Percentiles rank a stretch among this genome's conserved stretches.
Conservation (phyloP, 2,113 vertebrate species). For the Sterna hirundo region DNA sequence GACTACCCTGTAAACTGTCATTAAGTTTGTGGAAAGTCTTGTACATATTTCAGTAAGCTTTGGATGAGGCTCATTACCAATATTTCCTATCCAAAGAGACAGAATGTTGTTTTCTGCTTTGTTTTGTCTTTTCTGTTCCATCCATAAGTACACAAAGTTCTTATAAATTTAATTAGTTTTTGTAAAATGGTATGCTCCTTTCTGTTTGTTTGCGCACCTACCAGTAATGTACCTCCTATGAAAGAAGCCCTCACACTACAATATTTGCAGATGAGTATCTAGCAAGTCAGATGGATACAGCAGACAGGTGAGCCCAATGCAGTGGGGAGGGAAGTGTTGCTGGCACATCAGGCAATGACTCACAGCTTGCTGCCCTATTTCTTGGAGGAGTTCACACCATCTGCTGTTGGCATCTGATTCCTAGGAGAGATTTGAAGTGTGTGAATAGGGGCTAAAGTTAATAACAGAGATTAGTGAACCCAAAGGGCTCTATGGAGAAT, state of each 20-base stretch:
- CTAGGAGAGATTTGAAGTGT: background rate
- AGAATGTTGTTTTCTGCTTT: background rate
- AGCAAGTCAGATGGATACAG: background rate
- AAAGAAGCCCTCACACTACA: background rate
- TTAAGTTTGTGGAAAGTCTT: background rate
- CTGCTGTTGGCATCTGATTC: background rate
- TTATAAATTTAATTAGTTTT: background rate
- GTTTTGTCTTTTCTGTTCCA: background rate
- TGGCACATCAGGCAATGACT: background rate
- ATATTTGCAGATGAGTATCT: background rate
- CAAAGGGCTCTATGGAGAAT: background rate
- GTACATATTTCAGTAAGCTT: background rate
- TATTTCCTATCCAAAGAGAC: background rate
- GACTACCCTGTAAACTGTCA: background rate
- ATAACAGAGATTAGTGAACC: background rate
- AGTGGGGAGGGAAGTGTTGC: background rate
- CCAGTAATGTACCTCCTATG: fast-evolving
- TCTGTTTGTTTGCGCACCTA: background rate
- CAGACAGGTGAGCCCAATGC: background rate
- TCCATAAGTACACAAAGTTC: background rate
- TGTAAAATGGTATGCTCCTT: background rate
- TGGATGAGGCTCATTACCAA: background rate
- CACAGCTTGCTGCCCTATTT: background rate
- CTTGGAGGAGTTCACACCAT: background rate
- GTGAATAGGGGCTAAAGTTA: background rate